These are phyloP conservation scores for Leptopterna dolabrata DNA, from an alignment of 2,888 invertebrate species.

Conservation along the genomic window DNA sequence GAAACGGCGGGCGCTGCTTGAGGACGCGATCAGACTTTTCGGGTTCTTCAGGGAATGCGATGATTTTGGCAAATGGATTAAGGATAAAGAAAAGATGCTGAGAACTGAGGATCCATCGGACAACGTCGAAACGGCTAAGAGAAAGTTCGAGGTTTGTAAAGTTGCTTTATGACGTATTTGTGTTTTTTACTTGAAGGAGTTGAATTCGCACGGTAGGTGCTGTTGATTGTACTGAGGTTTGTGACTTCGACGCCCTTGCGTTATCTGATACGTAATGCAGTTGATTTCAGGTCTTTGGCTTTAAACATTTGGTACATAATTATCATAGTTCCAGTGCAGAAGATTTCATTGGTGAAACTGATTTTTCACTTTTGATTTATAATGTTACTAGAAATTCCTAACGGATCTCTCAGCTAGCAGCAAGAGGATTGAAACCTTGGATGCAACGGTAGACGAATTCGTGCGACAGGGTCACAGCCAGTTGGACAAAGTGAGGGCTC, in stretches of 20 bases:
- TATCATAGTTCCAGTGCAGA: no score
- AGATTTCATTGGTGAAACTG: no score
- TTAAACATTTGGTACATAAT: no score
- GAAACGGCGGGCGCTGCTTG: constrained; percentile 83
- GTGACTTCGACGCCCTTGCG: background rate
- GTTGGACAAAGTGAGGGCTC: constrained; percentile 79
- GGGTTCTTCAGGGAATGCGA: constrained; percentile 97
- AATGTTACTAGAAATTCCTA: constrained; percentile 79
- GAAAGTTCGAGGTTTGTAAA: constrained; percentile 88
- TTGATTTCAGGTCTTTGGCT: no score
- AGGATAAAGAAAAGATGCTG: constrained; percentile 91
- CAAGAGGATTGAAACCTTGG: constrained; percentile 89
- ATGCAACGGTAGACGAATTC: constrained; percentile 87
- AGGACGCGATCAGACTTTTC: constrained; percentile 92
- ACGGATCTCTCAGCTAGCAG: constrained; percentile 95
- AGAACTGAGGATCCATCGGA: constrained; percentile 85
- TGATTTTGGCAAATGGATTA: constrained; percentile 97
- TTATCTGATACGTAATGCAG: no score
- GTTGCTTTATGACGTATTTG: no score
- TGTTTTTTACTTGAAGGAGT: no score
- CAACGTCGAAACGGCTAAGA: constrained; percentile 90
- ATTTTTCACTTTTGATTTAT: no score
- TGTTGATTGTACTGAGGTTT: background rate
- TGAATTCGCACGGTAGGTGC: no score
- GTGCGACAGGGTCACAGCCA: constrained; percentile 88